These are phyloP conservation scores for Magallana nippona DNA, from an alignment of 2,888 invertebrate genomes.

Conservation along the genomic window DNA sequence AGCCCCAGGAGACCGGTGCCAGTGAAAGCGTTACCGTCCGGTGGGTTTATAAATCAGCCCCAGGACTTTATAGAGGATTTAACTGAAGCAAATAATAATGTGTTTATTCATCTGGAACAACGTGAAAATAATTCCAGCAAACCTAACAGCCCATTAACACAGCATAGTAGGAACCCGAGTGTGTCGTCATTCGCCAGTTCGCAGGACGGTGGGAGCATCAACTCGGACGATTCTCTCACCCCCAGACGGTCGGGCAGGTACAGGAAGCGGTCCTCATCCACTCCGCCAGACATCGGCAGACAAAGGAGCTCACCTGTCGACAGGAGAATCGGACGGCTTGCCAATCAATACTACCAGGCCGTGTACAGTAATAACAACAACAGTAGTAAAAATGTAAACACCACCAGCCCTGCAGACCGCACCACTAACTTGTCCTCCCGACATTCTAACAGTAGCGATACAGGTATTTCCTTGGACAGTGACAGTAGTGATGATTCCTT, in stretches of 20 bases:
- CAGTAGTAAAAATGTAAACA: constrained; percentile 36
- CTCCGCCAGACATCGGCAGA: constrained; percentile 59
- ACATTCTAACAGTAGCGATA: constrained; percentile 41
- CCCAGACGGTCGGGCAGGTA: constrained; percentile 54
- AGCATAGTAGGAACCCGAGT: constrained; percentile 54
- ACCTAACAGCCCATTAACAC: constrained; percentile 46
- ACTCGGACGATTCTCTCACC: constrained; percentile 33
- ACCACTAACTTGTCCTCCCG: constrained; percentile 29
- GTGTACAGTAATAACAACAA: constrained; percentile 43
- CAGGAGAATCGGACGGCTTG: constrained; percentile 47
- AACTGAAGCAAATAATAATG: constrained; percentile 55
- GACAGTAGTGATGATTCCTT: constrained; percentile 39
- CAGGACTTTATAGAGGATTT: constrained; percentile 44
- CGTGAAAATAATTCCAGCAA: constrained; percentile 48
- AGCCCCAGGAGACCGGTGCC: constrained; percentile 58
- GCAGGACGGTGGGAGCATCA: constrained; percentile 43
- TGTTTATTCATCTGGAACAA: constrained; percentile 45
- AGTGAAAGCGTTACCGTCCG: constrained; percentile 60
- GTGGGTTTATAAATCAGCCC: constrained; percentile 40
- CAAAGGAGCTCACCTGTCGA: constrained; percentile 55
- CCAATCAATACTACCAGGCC: constrained; percentile 51
- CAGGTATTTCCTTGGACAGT: constrained; percentile 42
- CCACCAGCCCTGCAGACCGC: background rate
- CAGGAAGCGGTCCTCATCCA: constrained; percentile 62
- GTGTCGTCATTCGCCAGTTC: constrained; percentile 53